Evolutionary conservation across 2,797 vertebrate species (phyloP), one percentile per base, ranked within the genome.

Genomic region (Rhynchotus rufescens): DNA sequence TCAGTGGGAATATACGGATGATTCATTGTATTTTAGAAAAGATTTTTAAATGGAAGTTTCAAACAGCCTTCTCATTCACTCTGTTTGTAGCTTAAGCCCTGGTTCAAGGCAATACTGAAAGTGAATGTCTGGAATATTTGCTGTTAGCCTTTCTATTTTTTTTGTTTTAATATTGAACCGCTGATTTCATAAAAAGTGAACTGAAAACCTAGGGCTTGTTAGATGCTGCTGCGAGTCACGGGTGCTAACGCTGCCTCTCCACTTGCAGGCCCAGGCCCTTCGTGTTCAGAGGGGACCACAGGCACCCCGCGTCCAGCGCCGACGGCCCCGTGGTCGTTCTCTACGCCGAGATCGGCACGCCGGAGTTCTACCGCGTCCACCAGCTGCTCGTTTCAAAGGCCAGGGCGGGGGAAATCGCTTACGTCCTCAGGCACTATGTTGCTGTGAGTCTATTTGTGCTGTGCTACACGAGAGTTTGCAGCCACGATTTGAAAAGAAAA

Each of bases 261-360:
- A 62, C 84, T 96, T 96, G 51, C 96, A 99, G 99, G 95, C 97
- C 98, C 7, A 99, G 98, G 97, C 99, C 99, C 2, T 98, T 98
- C 92, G 94, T 99, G 60, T 99, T 99, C 95, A 99, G 99, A 98
- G 99, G 99, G 5, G 99, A 99, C 95, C 99, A 99, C 97, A 98
- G 95, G 94, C 99, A 99, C 78, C 97, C 98, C 1, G 97, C 97
- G 6, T 97, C 98, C 34, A 98, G 98, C 95, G 97, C 98, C 0
- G 98, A 98, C 2, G 98, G 97, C 38, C 98, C 99, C 2, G 96
- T 99, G 4, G 98, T 99, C 93, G 98, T 99, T 76, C 97, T 99
- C 44, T 99, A 99, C 1, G 98, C 98, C 17, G 98, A 99, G 96
- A 96, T 99, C 52, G 99, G 99, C 75, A 98, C 94, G 66, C 88